phyloP scores from a whole-genome alignment of 2,888 invertebrate species.

The Labia minor region DNA sequence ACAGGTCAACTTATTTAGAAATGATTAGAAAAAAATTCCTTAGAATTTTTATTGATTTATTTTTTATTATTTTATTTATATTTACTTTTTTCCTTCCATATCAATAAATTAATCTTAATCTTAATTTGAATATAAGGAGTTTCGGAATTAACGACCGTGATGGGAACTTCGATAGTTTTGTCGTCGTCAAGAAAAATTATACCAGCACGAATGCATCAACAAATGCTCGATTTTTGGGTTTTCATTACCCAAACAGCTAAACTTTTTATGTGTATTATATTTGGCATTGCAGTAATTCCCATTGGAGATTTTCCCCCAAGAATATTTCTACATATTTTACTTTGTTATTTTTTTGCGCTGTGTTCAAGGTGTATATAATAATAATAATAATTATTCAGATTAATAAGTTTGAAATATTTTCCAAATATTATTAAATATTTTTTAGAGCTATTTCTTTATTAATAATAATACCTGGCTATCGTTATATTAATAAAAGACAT shows the following conservation, averaged over 20 bases:
- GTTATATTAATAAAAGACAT: background rate
- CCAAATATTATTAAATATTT: no score
- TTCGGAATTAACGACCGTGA: background rate
- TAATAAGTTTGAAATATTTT: no score
- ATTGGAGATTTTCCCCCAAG: background rate
- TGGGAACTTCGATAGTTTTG: background rate
- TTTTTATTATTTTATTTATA: no score
- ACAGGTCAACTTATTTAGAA: no score
- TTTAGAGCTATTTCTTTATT: no score
- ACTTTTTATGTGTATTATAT: background rate
- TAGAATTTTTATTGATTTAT: no score
- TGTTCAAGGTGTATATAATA: background rate
- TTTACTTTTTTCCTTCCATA: no score
- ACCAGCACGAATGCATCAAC: background rate
- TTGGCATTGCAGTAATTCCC: background rate
- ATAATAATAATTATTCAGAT: no score
- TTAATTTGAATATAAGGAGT: no score
- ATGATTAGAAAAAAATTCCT: no score
- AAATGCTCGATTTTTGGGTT: background rate
- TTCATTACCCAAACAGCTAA: background rate
- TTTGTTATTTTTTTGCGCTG: background rate
- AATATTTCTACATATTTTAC: background rate
- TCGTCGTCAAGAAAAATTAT: background rate
- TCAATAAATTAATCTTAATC: no score
- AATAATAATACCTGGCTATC: background rate